Base-by-base conservation (phyloP, 2,888 invertebrate genomes). In the Tigriopus californicus region DNA sequence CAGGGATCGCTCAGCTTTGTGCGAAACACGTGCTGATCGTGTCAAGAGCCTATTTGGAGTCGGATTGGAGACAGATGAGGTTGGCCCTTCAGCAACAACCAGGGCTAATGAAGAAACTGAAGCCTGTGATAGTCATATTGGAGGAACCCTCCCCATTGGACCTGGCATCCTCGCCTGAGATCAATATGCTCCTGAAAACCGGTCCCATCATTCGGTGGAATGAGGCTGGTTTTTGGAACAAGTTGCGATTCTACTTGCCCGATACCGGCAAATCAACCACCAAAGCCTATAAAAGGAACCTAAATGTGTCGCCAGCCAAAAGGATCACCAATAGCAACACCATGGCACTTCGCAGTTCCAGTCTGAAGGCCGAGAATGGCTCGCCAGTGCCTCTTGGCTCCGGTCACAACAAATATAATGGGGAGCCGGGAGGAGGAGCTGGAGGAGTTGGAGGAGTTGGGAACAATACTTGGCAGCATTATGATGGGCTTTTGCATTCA, bases 101-200 rank as follows among this genome's bases (percentile, higher is more conserved):
- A 33, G 33, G 33, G 3, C 52, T 52, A 24, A 24, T 22, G 15
- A 56, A 56, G 25, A 41, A 47, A 41, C 44, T 41, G 25, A 20
- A 24, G 13, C 57, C 49, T 20, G 72, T 80, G 25, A 73, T 80
- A 61, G 69, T 83, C 1, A 68, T 76, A 63, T 68, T 73, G 61
- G 73, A 72, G 60, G 82, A 83, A 65, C 79, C 85, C 41, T 82
- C 83, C 64, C 79, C 81, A 42, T 72, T 81, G 47, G 79, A 81
- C 65, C 79, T 83, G 66, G 85, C 84, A 67, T 80, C 56, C 48
- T 86, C 86, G 68, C 72, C 87, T 60, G 80, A 70, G 42, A 64
- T 69, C 42, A 72, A 84, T 70, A 77, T 80, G 66, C 73, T 83
- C 15, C 65, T 75, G 61, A 67, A 71, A 60, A 69, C 69, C 60